Base-by-base conservation (phyloP, 2,113 vertebrate species). In the Neolamprologus cancellatus region DNA sequence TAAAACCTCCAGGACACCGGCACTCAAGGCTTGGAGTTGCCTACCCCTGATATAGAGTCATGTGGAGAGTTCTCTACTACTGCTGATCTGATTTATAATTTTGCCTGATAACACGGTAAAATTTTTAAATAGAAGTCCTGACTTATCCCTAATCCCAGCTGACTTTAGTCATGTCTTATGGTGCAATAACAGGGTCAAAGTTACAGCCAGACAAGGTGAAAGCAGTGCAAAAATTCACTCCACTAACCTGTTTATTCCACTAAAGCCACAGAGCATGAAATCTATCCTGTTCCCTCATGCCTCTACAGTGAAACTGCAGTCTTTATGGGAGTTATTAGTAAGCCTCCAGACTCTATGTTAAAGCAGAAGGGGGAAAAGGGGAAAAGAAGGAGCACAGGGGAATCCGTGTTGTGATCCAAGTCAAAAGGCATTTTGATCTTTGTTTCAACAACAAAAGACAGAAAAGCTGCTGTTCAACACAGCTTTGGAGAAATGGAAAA, bases 181-280 rank as follows among this genome's bases (percentile, higher is more conserved):
- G 25, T 53, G 48, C 12, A 84, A 78, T 55, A 90, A 78, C 61
- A 39, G 71, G 87, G 88, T 90, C 74, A 88, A 76, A 87, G 36
- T 76, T 46, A 80, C 79, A 83, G 64, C 59, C 50, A 36, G 64
- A 28, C 50, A 41, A 8, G 18, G 48, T 46, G 13, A 46, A 83
- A 86, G 81, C 20, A 74, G 81, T 82, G 71, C 83, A 88, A 87
- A 89, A 82, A 85, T 52, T 36, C 25, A 52, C 80, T 81, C n/a
- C 55, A 39, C 55, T 85, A 86, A 90, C 87, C 85, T 88, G 79
- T 88, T 89, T 87, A 87, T 87, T 90, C 76, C 64, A 79, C 61
- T 79, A 83, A 87, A 92, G 66, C 84, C 83, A 84, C 23, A 4
- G 76, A 91, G 86, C 85, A 91, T 91, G 89, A 92, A 92, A 92